Evolutionary conservation across 2,113 vertebrate genomes (phyloP).

Genomic region (Theristicus caerulescens): DNA sequence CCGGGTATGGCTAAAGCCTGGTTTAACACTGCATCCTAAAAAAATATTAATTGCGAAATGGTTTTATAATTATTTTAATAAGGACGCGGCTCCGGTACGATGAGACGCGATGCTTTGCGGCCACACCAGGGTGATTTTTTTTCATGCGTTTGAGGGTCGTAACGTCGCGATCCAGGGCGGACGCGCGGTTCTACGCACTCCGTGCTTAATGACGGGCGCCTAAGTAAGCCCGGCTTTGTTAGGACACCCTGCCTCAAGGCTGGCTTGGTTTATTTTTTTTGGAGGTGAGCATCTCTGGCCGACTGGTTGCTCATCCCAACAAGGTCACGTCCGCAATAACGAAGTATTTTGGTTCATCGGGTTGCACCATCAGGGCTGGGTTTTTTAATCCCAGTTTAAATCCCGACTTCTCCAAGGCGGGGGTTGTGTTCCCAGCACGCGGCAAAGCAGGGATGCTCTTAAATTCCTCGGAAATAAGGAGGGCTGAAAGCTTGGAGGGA

Average conservation of each 20-base stretch:
- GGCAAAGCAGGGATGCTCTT: fast-evolving
- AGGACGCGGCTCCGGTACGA: background rate
- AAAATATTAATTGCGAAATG: background rate
- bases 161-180: background rate
- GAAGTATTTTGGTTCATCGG: background rate
- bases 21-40: background rate
- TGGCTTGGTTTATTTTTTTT: background rate
- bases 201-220: background rate
- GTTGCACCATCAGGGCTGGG: background rate
- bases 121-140: background rate
- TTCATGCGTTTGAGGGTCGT: background rate
- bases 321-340: background rate
- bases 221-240: constrained; percentile 10
- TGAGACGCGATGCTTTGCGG: background rate
- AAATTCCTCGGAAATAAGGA: background rate
- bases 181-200: background rate
- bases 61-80: background rate
- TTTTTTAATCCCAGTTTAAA: background rate
- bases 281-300: background rate
- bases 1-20: background rate
- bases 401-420: background rate
- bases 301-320: background rate
- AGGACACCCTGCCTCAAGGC: background rate
- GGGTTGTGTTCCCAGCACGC: fast-evolving
- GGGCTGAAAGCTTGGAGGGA: background rate